phyloP scores from a whole-genome alignment of 2,888 invertebrate genomes.

The Chymomyza caudatula region DNA sequence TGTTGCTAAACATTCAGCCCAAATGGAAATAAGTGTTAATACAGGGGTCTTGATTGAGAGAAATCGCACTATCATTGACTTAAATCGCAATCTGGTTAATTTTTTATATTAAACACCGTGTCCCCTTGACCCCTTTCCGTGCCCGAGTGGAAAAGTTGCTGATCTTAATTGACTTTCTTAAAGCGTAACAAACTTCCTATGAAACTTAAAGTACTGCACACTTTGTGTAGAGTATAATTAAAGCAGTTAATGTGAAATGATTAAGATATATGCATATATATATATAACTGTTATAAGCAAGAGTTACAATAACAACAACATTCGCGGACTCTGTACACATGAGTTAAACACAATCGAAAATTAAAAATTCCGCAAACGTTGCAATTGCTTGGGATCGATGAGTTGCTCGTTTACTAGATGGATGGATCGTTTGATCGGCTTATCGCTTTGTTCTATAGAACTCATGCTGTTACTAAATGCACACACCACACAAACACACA shows the following conservation, averaged over 20 bases:
- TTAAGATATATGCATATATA: not conserved
- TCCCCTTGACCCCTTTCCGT: too few relatives aligned
- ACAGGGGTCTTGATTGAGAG: too few relatives aligned
- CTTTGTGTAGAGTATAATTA: too few relatives aligned
- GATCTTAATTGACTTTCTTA: too few relatives aligned
- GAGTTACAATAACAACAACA: not conserved
- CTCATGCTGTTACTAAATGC: not conserved
- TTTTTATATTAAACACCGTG: too few relatives aligned
- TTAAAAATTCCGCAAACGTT: slow-evolving; percentile 4
- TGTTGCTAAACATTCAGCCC: too few relatives aligned
- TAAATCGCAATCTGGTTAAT: too few relatives aligned
- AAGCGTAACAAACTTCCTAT: too few relatives aligned
- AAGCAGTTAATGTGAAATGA: not conserved
- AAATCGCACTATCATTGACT: too few relatives aligned
- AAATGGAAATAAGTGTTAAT: too few relatives aligned
- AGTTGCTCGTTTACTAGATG: not conserved
- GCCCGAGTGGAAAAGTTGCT: too few relatives aligned
- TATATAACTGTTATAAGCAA: not conserved
- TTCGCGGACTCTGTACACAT: not conserved
- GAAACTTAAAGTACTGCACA: too few relatives aligned
- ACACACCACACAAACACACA: not conserved
- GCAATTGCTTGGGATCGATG: not conserved
- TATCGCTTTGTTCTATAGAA: not conserved
- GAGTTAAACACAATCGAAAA: not conserved
- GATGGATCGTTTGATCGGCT: not conserved